Evolutionary conservation across 2,113 vertebrate species (phyloP).

Genomic region (Rhinogobius similis): DNA sequence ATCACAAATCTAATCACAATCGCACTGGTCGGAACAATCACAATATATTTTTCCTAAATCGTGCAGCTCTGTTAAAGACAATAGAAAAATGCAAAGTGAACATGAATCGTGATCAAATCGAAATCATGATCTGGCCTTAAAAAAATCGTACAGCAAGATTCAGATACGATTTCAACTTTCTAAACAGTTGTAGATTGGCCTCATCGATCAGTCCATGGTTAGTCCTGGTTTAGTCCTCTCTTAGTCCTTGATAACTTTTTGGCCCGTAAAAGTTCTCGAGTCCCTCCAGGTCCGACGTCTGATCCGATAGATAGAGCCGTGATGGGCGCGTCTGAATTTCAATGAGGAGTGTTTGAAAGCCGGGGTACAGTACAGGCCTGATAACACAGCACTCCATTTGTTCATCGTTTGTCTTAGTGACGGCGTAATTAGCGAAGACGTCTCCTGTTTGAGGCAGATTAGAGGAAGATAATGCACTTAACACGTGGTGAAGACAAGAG

Average conservation of each 20-base stretch:
- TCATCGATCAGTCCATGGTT: no score
- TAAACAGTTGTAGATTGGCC: no score
- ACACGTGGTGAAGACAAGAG: background rate
- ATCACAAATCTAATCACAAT: no score
- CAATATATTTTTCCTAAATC: no score
- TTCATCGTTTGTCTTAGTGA: constrained; percentile 30
- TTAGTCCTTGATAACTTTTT: background rate
- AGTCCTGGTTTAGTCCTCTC: background rate
- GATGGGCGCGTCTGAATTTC: constrained; percentile 41
- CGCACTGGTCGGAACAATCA: no score
- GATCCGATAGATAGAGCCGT: constrained; percentile 21
- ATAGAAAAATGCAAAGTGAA: no score
- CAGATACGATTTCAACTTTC: no score
- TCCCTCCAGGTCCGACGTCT: constrained; percentile 6
- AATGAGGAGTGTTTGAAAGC: constrained; percentile 25
- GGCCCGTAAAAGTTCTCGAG: background rate
- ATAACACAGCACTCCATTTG: constrained; percentile 28
- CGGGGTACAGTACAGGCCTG: constrained; percentile 21
- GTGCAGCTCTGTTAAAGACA: no score
- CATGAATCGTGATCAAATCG: no score
- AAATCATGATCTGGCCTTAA: no score
- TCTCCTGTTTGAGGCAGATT: background rate
- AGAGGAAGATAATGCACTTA: background rate
- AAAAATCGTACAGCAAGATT: no score
- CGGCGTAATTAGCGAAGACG: constrained; percentile 15